Base-by-base conservation (phyloP, 2,113 vertebrate genomes). In the Campylorhamphus procurvoides region DNA sequence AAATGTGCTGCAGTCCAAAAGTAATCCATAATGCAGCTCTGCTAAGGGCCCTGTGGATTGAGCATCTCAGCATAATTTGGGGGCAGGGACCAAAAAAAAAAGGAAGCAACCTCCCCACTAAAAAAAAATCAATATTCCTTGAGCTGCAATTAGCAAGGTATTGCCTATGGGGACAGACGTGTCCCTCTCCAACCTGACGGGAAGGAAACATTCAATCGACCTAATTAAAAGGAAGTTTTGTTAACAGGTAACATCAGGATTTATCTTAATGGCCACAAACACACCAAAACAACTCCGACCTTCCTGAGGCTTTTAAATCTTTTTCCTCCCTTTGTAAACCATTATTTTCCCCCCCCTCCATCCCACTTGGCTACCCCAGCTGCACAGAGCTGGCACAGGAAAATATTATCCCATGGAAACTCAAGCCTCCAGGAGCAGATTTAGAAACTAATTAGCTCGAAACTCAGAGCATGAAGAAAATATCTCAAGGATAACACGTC, bases 401-500 rank as follows among this genome's bases (percentile, higher is more conserved):
- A 92, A 96, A 80, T 55, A 87, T 37, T 92, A 84, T 27, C 74
- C 76, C 74, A 49, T 42, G 28, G 79, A 94, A 92, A 78, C 78
- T 55, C 87, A 86, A 94, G 64, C 62, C 80, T 89, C 85, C 73
- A n/a, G 40, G 78, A 90, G 84, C 93, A 55, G 94, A 85, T 95
- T 97, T 97, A 90, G 88, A 89, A 97, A 94, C 85, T 96, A 97
- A 97, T 95, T 97, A 97, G 83, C 69, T 96, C 40, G 71, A 91
- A 95, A 93, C 66, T 83, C 55, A 25, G 68, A 94, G 59, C 75
- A 64, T 3, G 78, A 89, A 93, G 84, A 87, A 97, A 95, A 86
- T 60, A 78, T 78, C 92, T 90, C 81, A 66, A 86, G 80, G n/a
- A 73, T 93, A 80, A 72, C 82, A 40, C 46, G 73, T 76, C 93